Base-by-base conservation (phyloP, 92 coral and sea anemone genomes). In the Epizoanthus scotinus region DNA sequence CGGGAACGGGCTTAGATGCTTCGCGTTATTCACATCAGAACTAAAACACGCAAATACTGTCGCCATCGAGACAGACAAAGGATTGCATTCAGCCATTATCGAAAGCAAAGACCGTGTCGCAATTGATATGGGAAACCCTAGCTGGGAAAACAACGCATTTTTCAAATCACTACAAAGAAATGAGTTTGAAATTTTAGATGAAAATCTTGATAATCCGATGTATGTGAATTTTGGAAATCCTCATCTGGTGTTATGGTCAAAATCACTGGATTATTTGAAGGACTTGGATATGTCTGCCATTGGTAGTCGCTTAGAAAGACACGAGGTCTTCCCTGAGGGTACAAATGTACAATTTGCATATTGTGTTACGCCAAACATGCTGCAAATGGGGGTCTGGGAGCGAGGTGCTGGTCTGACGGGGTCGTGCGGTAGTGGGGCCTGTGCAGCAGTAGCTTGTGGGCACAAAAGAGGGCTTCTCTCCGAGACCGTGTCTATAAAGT, bases 381-480 rank as follows among this genome's bases (percentile, higher is more conserved):
- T 61, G 29, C 34, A 21, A 10, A 61, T 61, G 67, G 67, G 67
- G 67, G 67, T 61, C 13, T 61, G 67, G 67, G 67, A 61, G 18
- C 38, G 67, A 61, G 29, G 67, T 24, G 67, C 67, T 25, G 67
- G 67, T 27, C 67, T 61, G 31, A 61, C 67, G 1, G 67, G 67
- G 38, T 61, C 67, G 31, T 61, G 67, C 9, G 67, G 67, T 7
- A 61, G 67, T 61, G 67, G 67, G 5, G 67, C 67, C 14, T 61
- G 67, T 21, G 67, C 67, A 22, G 67, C 36, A 24, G 67, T 61
- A 15, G 67, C 67, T 21, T 61, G 67, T 61, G 67, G 67, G 67
- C 67, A 61, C 67, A 61, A 61, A 61, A 24, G 29, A 24, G 67
- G 34, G 67, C 15, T 61, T 61, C 67, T 61, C 1, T 61, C 67